Evolutionary conservation across 2,888 invertebrate species (phyloP).

Genomic region (Galerucella nymphaeae): DNA sequence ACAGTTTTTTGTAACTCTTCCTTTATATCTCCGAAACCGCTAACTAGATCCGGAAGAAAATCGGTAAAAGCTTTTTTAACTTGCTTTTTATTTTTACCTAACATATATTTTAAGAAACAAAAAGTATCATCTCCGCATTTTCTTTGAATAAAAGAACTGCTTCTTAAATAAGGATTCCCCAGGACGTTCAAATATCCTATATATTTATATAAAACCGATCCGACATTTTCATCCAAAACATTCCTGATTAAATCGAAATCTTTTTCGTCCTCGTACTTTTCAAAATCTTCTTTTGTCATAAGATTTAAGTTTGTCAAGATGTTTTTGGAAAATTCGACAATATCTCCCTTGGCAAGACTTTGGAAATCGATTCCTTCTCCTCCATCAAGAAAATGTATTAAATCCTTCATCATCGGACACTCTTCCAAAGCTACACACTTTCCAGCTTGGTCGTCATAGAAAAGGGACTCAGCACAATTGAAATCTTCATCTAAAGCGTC

Average conservation of each 20-base stretch:
- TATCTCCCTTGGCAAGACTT: not conserved
- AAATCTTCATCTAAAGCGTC: not conserved
- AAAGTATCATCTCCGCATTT: slow-evolving; percentile 18
- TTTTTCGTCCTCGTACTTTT: slow-evolving; percentile 17
- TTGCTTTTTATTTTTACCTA: slow-evolving; percentile 13
- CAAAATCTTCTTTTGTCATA: not conserved
- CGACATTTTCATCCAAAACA: slow-evolving; percentile 9
- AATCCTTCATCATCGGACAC: not conserved
- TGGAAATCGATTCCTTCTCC: not conserved
- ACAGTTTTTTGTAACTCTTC: slow-evolving; percentile 7
- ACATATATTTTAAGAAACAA: slow-evolving; percentile 21
- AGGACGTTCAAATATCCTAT: not conserved
- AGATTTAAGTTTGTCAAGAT: not conserved
- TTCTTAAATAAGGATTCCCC: slow-evolving; percentile 30
- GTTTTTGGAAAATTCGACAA: not conserved
- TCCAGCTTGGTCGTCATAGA: slow-evolving; percentile 2
- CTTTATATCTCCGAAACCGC: slow-evolving; percentile 1
- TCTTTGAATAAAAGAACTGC: slow-evolving; percentile 15
- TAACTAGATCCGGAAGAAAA: slow-evolving; percentile 20
- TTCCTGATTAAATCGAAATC: slow-evolving; percentile 24
- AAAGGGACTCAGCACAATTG: not conserved
- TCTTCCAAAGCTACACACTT: not conserved
- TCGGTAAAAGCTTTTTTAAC: slow-evolving; percentile 5
- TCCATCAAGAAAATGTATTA: not conserved
- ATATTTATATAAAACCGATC: not conserved